Percentiles rank a stretch among this genome's conserved stretches.
phyloP scores from a whole-genome alignment of 2,113 vertebrate species.

The Equus przewalskii region DNA sequence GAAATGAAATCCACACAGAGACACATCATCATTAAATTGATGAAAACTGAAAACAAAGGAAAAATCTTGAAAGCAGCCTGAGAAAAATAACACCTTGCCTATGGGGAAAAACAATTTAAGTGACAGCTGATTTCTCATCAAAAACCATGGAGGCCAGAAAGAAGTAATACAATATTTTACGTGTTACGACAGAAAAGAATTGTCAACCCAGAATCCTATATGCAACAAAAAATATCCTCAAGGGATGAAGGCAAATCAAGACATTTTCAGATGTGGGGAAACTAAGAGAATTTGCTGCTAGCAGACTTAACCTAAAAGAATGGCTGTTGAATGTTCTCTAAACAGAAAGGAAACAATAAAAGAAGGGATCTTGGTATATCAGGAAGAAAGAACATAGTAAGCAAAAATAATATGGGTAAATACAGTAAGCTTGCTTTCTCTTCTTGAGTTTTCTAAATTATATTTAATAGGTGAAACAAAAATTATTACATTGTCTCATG shows the following conservation, averaged over 20 bases:
- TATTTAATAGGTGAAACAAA: background rate
- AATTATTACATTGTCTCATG: background rate
- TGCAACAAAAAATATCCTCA: background rate
- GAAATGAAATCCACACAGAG: slow-evolving; percentile 7
- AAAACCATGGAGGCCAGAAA: background rate
- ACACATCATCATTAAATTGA: background rate
- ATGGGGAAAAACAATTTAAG: background rate
- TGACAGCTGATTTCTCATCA: background rate
- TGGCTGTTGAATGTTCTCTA: background rate
- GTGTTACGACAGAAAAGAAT: background rate
- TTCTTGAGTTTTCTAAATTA: slow-evolving; percentile 5
- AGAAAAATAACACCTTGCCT: background rate
- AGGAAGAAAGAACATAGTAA: background rate
- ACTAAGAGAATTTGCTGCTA: background rate
- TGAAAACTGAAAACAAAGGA: background rate
- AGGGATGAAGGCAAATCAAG: background rate
- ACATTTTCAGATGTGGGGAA: background rate
- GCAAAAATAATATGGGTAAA: background rate
- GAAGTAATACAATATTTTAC: background rate
- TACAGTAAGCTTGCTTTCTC: background rate
- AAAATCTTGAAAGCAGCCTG: background rate
- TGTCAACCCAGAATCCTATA: background rate
- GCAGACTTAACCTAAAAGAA: background rate
- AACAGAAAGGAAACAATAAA: slow-evolving; percentile 10
- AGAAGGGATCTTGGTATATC: background rate